phyloP scores from a whole-genome alignment of 2,888 invertebrate species.

The Gisinianus flammeolus region DNA sequence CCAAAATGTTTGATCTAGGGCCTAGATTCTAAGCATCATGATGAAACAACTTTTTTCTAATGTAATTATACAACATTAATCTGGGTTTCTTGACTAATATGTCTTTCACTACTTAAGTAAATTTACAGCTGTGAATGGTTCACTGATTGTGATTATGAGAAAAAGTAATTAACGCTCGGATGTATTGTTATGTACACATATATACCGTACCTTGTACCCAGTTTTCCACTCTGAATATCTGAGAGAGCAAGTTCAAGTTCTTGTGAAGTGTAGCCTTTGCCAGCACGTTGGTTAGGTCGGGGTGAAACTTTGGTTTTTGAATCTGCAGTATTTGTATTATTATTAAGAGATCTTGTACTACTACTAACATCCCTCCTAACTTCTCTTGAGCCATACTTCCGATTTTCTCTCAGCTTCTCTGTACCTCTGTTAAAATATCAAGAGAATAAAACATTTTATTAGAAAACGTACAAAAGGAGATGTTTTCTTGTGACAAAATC shows the following conservation, averaged over 20 bases:
- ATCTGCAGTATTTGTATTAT: constrained; percentile 1
- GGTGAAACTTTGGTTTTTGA: constrained; percentile 24
- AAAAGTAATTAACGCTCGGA: too few relatives aligned
- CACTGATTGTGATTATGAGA: too few relatives aligned
- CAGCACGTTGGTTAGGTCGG: constrained; percentile 49
- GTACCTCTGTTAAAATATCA: not conserved
- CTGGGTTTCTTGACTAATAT: too few relatives aligned
- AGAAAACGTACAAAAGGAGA: not conserved
- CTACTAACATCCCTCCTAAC: constrained; percentile 22
- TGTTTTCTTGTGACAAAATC: not conserved
- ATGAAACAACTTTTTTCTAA: too few relatives aligned
- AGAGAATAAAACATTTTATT: not conserved
- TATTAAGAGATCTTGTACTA: constrained; percentile 18
- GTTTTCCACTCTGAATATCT: constrained; percentile 89
- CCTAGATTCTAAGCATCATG: too few relatives aligned
- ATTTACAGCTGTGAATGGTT: too few relatives aligned
- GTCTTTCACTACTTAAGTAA: too few relatives aligned
- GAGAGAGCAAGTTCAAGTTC: constrained; percentile 92
- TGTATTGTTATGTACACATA: constrained; percentile 65
- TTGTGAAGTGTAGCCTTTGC: constrained; percentile 81
- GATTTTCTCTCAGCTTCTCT: constrained; percentile 14
- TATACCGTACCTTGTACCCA: constrained; percentile 88
- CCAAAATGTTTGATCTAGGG: too few relatives aligned
- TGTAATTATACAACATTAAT: too few relatives aligned
- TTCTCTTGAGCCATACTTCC: constrained; percentile 33